phyloP scores from a whole-genome alignment of 2,888 invertebrate genomes.

The Drosophila sordidapex region DNA sequence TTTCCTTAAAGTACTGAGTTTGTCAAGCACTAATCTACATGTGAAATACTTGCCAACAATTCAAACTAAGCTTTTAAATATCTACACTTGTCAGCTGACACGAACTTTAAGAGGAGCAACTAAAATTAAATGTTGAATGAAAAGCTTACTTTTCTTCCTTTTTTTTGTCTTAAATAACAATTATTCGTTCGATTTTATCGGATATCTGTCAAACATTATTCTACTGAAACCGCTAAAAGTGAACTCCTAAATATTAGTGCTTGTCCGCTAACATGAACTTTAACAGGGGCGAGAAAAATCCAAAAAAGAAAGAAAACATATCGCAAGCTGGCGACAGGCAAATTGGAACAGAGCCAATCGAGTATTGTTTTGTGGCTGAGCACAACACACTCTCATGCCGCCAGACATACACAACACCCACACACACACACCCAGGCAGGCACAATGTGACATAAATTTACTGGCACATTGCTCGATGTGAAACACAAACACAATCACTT shows the following conservation, averaged over 20 bases:
- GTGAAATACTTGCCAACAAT: neutral
- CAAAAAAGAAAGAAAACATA: neutral
- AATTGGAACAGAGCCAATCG: conserved; percentile 33
- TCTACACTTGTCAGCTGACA: neutral
- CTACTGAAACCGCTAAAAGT: neutral
- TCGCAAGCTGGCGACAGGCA: conserved; percentile 3
- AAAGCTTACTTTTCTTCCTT: no score
- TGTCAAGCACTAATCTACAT: neutral
- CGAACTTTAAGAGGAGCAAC: conserved; percentile 2
- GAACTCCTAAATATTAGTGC: neutral
- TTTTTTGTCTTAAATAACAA: no score
- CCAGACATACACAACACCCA: neutral
- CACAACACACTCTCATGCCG: conserved; percentile 27
- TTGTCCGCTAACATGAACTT: neutral
- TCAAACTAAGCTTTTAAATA: neutral
- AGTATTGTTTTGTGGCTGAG: conserved; percentile 35
- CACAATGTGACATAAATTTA: conserved; percentile 19
- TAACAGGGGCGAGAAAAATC: neutral
- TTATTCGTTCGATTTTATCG: no score
- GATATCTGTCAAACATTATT: conserved; percentile 85
- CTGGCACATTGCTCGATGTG: conserved; percentile 22
- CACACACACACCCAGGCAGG: neutral
- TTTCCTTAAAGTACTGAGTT: neutral
- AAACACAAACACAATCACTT: conserved; percentile 53
- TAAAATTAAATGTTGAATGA: neutral